Conservation (phyloP, 2,797 vertebrate genomes). For the Phrynocephalus vlangalii region DNA sequence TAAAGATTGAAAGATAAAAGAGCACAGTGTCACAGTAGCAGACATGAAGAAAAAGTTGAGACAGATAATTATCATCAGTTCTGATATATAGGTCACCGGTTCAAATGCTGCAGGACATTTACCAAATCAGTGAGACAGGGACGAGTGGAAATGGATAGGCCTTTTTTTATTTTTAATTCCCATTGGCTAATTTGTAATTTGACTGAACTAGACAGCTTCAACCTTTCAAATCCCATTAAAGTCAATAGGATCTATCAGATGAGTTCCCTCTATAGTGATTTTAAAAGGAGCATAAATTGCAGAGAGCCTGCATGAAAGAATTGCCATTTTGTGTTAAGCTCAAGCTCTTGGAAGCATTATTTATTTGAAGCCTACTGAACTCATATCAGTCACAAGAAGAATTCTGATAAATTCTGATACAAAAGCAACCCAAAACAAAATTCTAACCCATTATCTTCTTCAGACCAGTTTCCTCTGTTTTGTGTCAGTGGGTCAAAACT, state of each 20-base stretch:
- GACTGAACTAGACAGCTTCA: slow-evolving; percentile 41
- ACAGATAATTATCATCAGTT: slow-evolving; percentile 31
- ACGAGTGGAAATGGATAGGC: background rate
- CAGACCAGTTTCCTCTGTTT: background rate
- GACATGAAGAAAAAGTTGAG: background rate
- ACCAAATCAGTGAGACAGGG: slow-evolving; percentile 13
- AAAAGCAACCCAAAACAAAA: background rate
- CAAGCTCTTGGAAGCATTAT: background rate
- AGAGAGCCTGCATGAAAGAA: background rate
- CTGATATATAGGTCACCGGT: slow-evolving; percentile 20
- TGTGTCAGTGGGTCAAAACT: background rate
- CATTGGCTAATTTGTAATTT: slow-evolving; percentile 39
- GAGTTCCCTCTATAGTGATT: background rate
- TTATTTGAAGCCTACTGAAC: background rate
- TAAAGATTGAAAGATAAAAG: slow-evolving; percentile 16
- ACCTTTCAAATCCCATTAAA: slow-evolving; percentile 52
- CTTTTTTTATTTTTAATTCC: slow-evolving; percentile 39
- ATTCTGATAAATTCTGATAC: background rate
- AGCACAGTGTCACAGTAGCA: background rate
- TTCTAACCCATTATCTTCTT: background rate
- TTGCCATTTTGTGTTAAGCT: slow-evolving; percentile 21
- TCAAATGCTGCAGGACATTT: slow-evolving; percentile 29
- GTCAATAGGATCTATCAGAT: slow-evolving; percentile 6
- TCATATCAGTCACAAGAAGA: background rate
- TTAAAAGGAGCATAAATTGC: slow-evolving; percentile 15